phyloP scores from a whole-genome alignment of 2,888 invertebrate genomes.

The Mylabris sibirica region DNA sequence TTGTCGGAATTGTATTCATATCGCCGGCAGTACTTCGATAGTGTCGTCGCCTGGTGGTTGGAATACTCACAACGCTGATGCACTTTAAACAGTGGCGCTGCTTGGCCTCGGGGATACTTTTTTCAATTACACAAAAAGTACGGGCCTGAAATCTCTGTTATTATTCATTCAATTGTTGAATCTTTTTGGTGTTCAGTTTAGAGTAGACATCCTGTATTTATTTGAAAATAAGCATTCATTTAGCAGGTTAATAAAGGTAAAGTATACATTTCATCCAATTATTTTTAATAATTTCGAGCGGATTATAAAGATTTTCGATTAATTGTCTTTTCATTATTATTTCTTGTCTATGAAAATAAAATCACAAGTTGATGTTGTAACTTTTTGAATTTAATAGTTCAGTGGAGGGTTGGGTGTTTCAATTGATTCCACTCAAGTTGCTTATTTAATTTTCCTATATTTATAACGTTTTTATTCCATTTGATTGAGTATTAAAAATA shows the following conservation, averaged over 20 bases:
- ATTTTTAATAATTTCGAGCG: background rate
- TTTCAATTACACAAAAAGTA: no score
- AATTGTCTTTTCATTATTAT: background rate
- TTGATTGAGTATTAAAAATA: slow-evolving; percentile 5
- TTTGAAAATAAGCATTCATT: background rate
- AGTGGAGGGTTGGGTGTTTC: background rate
- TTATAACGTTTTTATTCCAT: slow-evolving; percentile 12
- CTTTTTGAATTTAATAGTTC: background rate
- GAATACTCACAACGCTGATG: no score
- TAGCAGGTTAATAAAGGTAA: background rate
- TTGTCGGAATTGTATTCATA: no score
- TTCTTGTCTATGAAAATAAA: background rate
- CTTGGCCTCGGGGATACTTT: no score
- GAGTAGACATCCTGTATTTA: no score
- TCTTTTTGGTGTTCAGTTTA: no score
- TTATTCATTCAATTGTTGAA: no score
- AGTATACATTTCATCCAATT: background rate
- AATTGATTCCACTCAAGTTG: slow-evolving; percentile 9
- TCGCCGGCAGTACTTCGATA: no score
- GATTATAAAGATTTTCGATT: background rate
- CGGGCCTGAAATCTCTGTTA: no score
- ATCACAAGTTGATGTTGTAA: background rate
- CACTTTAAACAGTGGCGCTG: no score
- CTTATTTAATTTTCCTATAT: slow-evolving; percentile 4
- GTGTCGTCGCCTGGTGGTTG: no score